Evolutionary conservation across 2,888 invertebrate genomes (phyloP).

Genomic region (Achlya flavicornis): DNA sequence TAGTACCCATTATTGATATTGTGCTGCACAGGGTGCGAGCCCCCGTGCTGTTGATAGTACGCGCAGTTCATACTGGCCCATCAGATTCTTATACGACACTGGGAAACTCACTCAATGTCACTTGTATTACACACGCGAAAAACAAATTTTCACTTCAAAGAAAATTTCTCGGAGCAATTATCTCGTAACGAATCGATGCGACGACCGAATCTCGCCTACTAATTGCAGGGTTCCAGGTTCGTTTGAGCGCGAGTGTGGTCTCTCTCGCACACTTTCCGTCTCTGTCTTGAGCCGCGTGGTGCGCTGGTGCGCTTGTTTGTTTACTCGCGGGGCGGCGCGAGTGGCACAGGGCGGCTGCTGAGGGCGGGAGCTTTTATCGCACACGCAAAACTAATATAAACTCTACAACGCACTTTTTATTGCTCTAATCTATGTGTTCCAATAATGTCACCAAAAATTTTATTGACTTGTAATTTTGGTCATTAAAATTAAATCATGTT

Average conservation of each 20-base stretch:
- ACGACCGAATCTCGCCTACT: slow-evolving; percentile 82
- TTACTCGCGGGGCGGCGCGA: slow-evolving; percentile 58
- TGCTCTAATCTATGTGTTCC: slow-evolving; percentile 16
- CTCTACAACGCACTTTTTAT: slow-evolving; percentile 44
- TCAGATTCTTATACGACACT: slow-evolving; percentile 53
- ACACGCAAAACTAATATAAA: slow-evolving; percentile 67
- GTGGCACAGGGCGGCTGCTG: slow-evolving; percentile 69
- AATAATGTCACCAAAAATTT: not conserved
- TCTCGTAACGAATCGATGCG: slow-evolving; percentile 82
- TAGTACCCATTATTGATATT: slow-evolving; percentile 75
- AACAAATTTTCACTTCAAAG: slow-evolving; percentile 48
- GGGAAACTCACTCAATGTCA: slow-evolving; percentile 43
- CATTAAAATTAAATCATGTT: not conserved
- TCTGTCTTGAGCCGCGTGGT: slow-evolving; percentile 42
- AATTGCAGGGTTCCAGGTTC: slow-evolving; percentile 79
- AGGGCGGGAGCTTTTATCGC: slow-evolving; percentile 68
- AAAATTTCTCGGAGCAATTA: slow-evolving; percentile 77
- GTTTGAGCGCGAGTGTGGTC: slow-evolving; percentile 53
- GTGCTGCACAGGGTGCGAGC: slow-evolving; percentile 69
- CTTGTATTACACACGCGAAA: slow-evolving; percentile 62
- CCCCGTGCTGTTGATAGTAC: slow-evolving; percentile 78
- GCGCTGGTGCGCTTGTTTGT: slow-evolving; percentile 26
- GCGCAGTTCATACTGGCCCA: slow-evolving; percentile 79
- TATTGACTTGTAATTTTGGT: not conserved
- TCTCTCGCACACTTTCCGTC: slow-evolving; percentile 58